Conservation (phyloP, 2,888 invertebrate genomes). For the Ganaspis brasiliensis region DNA sequence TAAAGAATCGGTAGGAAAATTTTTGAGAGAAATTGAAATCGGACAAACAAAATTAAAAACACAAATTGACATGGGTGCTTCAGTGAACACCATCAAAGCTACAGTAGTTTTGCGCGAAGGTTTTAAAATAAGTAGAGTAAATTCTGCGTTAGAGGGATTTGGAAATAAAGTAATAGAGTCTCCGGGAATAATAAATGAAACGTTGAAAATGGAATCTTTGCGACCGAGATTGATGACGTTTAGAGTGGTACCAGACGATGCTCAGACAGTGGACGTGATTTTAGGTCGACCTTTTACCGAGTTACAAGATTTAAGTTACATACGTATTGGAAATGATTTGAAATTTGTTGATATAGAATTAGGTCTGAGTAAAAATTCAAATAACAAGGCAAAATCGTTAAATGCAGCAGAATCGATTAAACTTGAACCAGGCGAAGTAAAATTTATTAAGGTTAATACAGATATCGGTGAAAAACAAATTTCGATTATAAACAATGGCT, state of each 20-base stretch:
- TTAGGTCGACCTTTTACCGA: conserved; percentile 48
- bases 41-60: conserved; percentile 1
- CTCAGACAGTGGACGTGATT: too few species aligned
- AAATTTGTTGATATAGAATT: conserved; percentile 41
- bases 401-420: conserved; percentile 13
- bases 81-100: conserved; percentile 45
- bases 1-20: conserved; percentile 17
- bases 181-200: conserved; percentile 34
- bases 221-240: conserved; percentile 25
- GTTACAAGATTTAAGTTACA: conserved; percentile 26
- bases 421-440: conserved; percentile 29
- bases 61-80: conserved; percentile 46
- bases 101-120: background rate
- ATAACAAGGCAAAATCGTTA: background rate
- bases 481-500: background rate
- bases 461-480: background rate
- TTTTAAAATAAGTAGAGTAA: background rate
- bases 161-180: conserved; percentile 21
- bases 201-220: conserved; percentile 20
- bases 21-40: conserved; percentile 30
- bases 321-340: conserved; percentile 41
- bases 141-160: conserved; percentile 29
- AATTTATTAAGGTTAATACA: conserved; percentile 39
- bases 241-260: conserved; percentile 45
- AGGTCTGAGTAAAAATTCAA: background rate